These are phyloP conservation scores for Theropithecus gelada DNA, from an alignment of 2,113 vertebrate genomes.

Conservation along the genomic window DNA sequence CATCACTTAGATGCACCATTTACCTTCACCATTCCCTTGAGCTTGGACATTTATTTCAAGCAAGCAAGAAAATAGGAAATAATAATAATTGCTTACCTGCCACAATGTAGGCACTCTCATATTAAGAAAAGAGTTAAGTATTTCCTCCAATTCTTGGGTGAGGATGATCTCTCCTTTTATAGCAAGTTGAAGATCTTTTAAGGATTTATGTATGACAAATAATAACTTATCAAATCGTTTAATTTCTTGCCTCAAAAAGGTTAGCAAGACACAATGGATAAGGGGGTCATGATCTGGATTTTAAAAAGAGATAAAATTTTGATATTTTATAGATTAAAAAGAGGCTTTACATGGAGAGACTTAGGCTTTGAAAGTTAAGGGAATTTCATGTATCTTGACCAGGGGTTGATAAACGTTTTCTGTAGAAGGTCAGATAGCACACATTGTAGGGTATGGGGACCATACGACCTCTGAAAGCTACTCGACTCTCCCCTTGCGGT, in stretches of 20 bases:
- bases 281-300: slow-evolving; percentile 73
- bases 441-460: background rate
- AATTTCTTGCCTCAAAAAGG: slow-evolving; percentile 80
- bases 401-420: background rate
- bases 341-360: background rate
- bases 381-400: background rate
- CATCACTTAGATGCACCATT: too few relatives aligned
- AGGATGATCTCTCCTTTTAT: slow-evolving; percentile 77
- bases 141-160: slow-evolving; percentile 74
- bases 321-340: background rate
- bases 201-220: slow-evolving; percentile 73
- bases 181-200: slow-evolving; percentile 74
- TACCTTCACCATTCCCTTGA: background rate
- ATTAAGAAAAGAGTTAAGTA: slow-evolving; percentile 66
- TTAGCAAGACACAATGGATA: slow-evolving; percentile 71
- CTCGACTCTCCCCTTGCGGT: fast-evolving
- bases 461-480: fast-evolving
- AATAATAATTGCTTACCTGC: slow-evolving; percentile 66
- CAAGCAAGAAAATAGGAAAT: background rate
- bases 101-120: slow-evolving; percentile 72
- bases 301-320: background rate
- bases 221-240: slow-evolving; percentile 79
- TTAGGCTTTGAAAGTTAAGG: background rate
- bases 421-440: background rate
- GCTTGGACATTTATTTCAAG: background rate